Evolutionary conservation across 2,113 vertebrate genomes (phyloP).

Genomic region (Benitochromis conjunctus): DNA sequence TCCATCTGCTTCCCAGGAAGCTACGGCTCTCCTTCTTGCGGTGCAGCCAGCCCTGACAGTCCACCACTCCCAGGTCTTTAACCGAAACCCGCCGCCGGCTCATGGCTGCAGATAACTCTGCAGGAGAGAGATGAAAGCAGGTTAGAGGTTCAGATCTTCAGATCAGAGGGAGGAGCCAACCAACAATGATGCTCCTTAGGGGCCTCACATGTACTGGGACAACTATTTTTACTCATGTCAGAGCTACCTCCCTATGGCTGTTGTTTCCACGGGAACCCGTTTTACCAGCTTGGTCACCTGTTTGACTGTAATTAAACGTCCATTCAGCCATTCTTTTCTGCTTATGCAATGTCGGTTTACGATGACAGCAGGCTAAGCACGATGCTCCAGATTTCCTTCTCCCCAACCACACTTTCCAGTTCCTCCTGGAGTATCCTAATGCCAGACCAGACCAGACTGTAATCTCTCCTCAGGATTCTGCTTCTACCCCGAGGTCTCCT

Average conservation of each 20-base stretch:
- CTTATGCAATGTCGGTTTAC: no score
- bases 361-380: no score
- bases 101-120: background rate
- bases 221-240: background rate
- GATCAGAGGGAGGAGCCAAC: background rate
- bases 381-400: no score
- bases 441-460: no score
- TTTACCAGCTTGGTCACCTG: no score
- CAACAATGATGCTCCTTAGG: background rate
- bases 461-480: no score
- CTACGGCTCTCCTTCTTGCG: conserved; percentile 83
- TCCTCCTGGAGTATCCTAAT: no score
- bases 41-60: conserved; percentile 87
- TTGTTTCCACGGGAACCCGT: no score
- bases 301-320: no score
- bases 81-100: conserved; percentile 84
- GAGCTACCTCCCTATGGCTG: background rate
- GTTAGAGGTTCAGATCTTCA: background rate
- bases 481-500: no score
- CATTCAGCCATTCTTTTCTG: no score
- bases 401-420: no score
- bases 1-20: conserved; percentile 87
- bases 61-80: conserved; percentile 81
- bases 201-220: background rate
- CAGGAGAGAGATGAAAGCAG: background rate